Conservation (phyloP, 2,888 invertebrate species). For the Ichneumoninae sp. region DNA sequence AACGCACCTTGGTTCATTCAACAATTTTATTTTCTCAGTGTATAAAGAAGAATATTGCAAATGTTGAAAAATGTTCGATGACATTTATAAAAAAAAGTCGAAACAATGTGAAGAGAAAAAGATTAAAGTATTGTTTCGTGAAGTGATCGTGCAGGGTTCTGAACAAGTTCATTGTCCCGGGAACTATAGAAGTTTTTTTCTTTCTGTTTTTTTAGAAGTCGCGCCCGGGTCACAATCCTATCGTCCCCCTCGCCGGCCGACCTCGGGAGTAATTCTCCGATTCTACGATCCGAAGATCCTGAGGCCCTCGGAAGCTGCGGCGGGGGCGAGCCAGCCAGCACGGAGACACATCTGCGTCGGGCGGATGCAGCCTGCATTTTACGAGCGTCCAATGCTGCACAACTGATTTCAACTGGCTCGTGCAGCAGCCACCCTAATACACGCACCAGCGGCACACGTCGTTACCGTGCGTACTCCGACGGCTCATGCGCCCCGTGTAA, state of each 20-base stretch:
- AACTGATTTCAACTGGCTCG: slow-evolving; percentile 48
- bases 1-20: too few relatives aligned
- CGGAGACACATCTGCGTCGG: slow-evolving; percentile 80
- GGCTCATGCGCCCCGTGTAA: slow-evolving; percentile 69
- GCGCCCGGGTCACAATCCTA: slow-evolving; percentile 40
- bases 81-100: neutral
- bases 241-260: slow-evolving; percentile 39
- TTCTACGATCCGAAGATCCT: slow-evolving; percentile 19
- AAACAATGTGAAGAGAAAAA: neutral
- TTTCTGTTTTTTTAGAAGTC: slow-evolving; percentile 1
- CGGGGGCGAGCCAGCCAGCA: slow-evolving; percentile 64
- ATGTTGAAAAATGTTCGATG: neutral
- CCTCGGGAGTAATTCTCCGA: slow-evolving; percentile 5
- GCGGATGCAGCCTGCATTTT: slow-evolving; percentile 83
- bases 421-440: slow-evolving; percentile 51
- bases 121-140: slow-evolving; percentile 2
- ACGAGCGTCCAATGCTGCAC: slow-evolving; percentile 81
- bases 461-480: slow-evolving; percentile 70
- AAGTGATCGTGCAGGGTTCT: slow-evolving; percentile 29
- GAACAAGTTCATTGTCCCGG: slow-evolving; percentile 65
- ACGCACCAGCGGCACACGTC: slow-evolving; percentile 60
- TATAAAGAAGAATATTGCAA: neutral
- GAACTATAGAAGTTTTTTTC: slow-evolving; percentile 1
- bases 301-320: slow-evolving; percentile 56
- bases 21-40: too few relatives aligned